These are phyloP conservation scores for Tachina grossa DNA, from an alignment of 2,888 invertebrate genomes.

Conservation along the genomic window DNA sequence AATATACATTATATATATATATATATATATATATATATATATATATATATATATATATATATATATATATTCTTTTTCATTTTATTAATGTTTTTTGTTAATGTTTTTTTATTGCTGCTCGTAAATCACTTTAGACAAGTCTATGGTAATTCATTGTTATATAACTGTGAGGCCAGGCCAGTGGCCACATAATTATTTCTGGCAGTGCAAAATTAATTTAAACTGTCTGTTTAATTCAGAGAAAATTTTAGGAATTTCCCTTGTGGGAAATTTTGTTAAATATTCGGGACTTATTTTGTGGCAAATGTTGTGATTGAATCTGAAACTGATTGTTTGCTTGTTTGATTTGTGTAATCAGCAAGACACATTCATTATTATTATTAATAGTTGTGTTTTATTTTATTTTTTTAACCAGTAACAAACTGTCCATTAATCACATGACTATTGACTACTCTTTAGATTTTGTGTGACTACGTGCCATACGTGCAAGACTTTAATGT, in stretches of 20 bases:
- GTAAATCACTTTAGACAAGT: constrained; percentile 36
- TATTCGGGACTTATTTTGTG: constrained; percentile 1
- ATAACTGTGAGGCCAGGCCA: background rate
- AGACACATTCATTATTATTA: background rate
- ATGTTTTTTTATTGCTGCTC: background rate
- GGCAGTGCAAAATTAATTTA: background rate
- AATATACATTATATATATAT: too few species aligned
- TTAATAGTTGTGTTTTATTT: background rate
- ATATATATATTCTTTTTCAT: too few species aligned
- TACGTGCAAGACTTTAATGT: constrained; percentile 22
- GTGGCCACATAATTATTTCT: background rate
- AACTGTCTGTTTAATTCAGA: background rate
- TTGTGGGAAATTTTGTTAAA: constrained; percentile 14
- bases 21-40: too few species aligned
- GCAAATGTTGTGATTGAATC: constrained; percentile 18
- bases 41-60: too few species aligned
- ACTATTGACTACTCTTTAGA: constrained; percentile 33
- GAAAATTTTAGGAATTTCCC: background rate
- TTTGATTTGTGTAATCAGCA: background rate
- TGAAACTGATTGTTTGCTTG: background rate
- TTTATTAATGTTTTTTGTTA: background rate
- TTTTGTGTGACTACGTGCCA: background rate
- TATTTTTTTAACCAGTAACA: background rate
- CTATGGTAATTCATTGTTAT: constrained; percentile 1
- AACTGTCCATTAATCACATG: constrained; percentile 5